Base-by-base conservation (phyloP, 2,888 invertebrate species). In the Diaperis boleti region DNA sequence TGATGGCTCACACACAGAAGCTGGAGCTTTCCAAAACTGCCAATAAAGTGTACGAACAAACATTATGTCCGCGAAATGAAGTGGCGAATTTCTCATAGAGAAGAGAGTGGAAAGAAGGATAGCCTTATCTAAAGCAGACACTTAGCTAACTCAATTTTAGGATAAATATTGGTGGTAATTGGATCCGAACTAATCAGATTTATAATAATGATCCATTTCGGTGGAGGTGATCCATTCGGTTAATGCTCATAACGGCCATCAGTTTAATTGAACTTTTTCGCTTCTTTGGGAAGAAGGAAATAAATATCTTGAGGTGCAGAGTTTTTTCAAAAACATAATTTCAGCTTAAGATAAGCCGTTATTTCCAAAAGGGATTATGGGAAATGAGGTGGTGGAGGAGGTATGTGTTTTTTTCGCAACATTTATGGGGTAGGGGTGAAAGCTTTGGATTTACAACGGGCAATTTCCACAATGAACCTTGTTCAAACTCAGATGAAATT, bases 141-240 rank as follows among this genome's bases (percentile, higher is more conserved):
- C 52, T 61, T 61, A 61, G 61, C 61, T 55, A 61, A 61, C 55
- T 55, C 61, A 61, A 61, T 61, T 61, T 55, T 47, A 33, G 55
- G 55, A 61, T 61, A 60, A 60, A 52, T 60, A 60, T 60, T 42
- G 60, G 33, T 35, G 18, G 42, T 52, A 61, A 61, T 61, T 55
- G 61, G 61, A 61, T 61, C 54, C 45, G 55, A 54, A 61, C 61
- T 61, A 61, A 61, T 61, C 54, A 55, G 61, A 61, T 61, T 61
- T 33, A 54, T 55, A 55, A 55, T 61, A 61, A 61, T 55, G 55
- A 55, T 55, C 47, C 61, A 61, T 54, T 49, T 49, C 18, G 41
- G 39, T 49, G 26, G 17, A 55, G 44, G 56, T 56, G 49, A 57
- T 57, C 47, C 47, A 57, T 47, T 57, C 47, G 22, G 10, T 10